Percentiles rank a stretch among this genome's conserved stretches.
Conservation (phyloP, 2,113 vertebrate species). For the Trochalopteron elliotii region DNA sequence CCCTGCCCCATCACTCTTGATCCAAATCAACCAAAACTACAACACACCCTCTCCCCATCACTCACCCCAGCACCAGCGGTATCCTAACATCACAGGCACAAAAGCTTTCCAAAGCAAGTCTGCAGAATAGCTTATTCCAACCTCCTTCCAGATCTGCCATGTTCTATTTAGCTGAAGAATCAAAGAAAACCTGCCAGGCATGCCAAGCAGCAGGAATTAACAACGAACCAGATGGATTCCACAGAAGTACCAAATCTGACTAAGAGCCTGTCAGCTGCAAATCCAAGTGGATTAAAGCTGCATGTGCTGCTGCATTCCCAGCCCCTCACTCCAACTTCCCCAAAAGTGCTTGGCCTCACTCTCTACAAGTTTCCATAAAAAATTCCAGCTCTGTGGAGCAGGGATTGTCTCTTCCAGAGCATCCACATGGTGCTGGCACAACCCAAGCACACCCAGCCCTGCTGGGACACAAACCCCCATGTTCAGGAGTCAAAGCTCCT, state of each 20-base stretch:
- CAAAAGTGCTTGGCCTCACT: neutral
- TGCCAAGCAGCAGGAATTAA: neutral
- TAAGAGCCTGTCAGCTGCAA: neutral
- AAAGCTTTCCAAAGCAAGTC: neutral
- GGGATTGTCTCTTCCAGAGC: neutral
- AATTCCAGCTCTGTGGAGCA: neutral
- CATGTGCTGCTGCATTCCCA: neutral
- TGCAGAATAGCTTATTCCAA: neutral
- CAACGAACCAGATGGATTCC: neutral
- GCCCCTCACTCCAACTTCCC: neutral
- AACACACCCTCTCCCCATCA: accelerated
- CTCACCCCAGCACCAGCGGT: neutral
- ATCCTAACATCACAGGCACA: neutral
- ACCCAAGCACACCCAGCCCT: neutral
- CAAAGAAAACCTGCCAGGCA: neutral
- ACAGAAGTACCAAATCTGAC: neutral
- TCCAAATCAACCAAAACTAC: neutral
- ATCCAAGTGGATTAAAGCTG: neutral
- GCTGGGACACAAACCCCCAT: neutral
- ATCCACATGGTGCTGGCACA: neutral
- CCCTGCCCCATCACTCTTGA: neutral
- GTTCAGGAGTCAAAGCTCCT: constrained; percentile 3
- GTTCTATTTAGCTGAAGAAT: neutral
- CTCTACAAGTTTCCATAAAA: neutral
- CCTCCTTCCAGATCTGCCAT: neutral